Percentiles rank a stretch among this genome's conserved stretches.
These are phyloP conservation scores for Drosophila teissieri DNA, from an alignment of 1,140 invertebrate species.

Conservation along the genomic window DNA sequence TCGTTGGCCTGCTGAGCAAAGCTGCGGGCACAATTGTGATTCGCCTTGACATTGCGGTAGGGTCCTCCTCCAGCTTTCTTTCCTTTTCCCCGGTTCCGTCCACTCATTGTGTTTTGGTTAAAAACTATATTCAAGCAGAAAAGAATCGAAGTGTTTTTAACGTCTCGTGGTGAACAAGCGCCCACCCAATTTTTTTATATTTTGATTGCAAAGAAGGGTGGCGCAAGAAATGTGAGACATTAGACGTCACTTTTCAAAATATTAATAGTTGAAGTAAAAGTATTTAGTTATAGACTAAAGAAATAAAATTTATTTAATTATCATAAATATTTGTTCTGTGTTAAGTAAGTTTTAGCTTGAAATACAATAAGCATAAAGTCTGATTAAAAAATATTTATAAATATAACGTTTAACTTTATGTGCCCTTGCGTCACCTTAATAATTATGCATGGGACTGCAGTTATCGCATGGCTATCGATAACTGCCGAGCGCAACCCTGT, in stretches of 20 bases:
- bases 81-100: constrained; percentile 55
- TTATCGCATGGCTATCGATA: constrained; percentile 34
- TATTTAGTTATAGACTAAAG: background rate
- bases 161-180: constrained; percentile 24
- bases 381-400: no score
- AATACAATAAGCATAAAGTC: no score
- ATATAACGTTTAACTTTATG: background rate
- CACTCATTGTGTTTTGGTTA: constrained; percentile 42
- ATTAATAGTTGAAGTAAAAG: background rate
- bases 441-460: no score
- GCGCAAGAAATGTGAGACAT: background rate
- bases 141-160: background rate
- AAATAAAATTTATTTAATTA: background rate
- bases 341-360: no score
- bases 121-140: background rate
- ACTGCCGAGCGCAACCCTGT: constrained; percentile 6
- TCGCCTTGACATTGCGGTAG: constrained; percentile 71
- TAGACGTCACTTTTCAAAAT: constrained; percentile 1
- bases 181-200: constrained; percentile 1
- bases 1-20: constrained; percentile 74
- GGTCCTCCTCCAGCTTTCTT: constrained; percentile 45
- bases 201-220: constrained; percentile 14
- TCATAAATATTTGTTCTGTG: no score
- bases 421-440: constrained; percentile 20
- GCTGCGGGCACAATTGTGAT: constrained; percentile 71